Evolutionary conservation across 2,888 invertebrate genomes (phyloP), one percentile per base, ranked within the genome.

Genomic region (Gerris lacustris): DNA sequence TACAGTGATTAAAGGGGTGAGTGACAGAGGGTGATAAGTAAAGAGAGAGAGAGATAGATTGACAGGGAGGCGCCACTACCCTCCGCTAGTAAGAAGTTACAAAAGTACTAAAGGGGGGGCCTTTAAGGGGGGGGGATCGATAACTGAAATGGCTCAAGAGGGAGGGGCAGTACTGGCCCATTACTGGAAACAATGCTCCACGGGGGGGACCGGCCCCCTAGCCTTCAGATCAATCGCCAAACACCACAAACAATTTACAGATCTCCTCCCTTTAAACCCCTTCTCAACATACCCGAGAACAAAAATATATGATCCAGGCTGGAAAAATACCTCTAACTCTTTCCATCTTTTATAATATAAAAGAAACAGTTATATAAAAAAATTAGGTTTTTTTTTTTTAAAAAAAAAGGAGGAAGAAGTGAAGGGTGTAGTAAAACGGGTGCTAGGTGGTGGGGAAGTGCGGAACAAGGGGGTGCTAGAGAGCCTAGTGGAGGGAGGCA

Each of bases 41-140:
- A 72, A 44, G 70, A 69, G 71, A 67, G 69, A 63, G 47, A 67
- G 69, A 70, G 70, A 69, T 70, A 67, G 69, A 63, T 67, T 64
- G 70, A 62, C 66, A 44, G 70, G 68, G 70, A 73, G 74, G 75
- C 74, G 74, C 75, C 75, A 74, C 72, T 71, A 55, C 55, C 55
- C 55, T 11, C 55, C 55, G 55, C 55, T 73, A 73, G 74, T 75
- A 75, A 74, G 75, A 74, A 75, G 74, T 75, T 74, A 74, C 75
- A 73, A 75, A 75, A 75, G 74, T 75, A 75, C 74, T 75, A 75
- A 75, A 73, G 71, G 73, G 70, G 72, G 72, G 73, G 71, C 72
- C 72, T 72, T 72, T n/a, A n/a, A 73, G 72, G 69, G 69, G 71
- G 71, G 66, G 66, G 11, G 66, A 17, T 72, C 69, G 68, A 55